A percentile compares a stretch with the other conserved stretches of the same genome.
These are phyloP conservation scores for Cyprinodon tularosa DNA, from an alignment of 2,113 vertebrate species.

Conservation along the genomic window DNA sequence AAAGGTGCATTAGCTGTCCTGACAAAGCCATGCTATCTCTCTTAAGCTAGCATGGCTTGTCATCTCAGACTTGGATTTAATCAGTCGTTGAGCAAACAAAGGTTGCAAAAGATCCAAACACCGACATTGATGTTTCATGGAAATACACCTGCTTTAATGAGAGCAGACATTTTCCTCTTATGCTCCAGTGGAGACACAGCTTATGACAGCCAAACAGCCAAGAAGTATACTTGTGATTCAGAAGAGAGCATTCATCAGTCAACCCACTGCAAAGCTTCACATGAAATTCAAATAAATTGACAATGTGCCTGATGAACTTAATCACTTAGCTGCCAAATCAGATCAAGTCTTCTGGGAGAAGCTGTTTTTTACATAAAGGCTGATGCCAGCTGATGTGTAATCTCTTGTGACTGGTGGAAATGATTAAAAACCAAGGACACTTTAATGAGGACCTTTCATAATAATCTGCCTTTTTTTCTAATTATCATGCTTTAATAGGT, in stretches of 20 bases:
- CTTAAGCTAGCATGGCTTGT: neutral
- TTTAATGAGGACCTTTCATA: constrained; percentile 25
- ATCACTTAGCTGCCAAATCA: constrained; percentile 24
- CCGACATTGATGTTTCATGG: constrained; percentile 14
- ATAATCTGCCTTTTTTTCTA: constrained; percentile 31
- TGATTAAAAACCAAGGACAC: constrained; percentile 34
- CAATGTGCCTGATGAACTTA: constrained; percentile 22
- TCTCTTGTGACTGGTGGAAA: constrained; percentile 9
- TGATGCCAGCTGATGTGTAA: constrained; percentile 1
- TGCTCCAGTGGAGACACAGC: constrained; percentile 6
- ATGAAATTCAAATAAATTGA: constrained; percentile 32
- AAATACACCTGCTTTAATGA: constrained; percentile 18
- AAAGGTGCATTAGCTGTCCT: neutral
- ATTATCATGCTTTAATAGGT: constrained; percentile 35
- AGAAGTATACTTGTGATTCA: constrained; percentile 49
- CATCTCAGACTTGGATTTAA: constrained; percentile 8
- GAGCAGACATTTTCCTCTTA: constrained; percentile 12
- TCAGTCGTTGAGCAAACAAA: constrained; percentile 8
- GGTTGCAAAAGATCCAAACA: constrained; percentile 30
- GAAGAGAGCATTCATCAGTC: constrained; percentile 31
- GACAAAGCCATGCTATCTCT: neutral
- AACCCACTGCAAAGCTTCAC: constrained; percentile 13
- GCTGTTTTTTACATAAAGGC: constrained; percentile 5
- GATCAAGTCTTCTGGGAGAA: constrained; percentile 7
- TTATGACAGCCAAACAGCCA: constrained; percentile 24